phyloP scores from a whole-genome alignment of 2,888 invertebrate species.

The Erynnis tages region DNA sequence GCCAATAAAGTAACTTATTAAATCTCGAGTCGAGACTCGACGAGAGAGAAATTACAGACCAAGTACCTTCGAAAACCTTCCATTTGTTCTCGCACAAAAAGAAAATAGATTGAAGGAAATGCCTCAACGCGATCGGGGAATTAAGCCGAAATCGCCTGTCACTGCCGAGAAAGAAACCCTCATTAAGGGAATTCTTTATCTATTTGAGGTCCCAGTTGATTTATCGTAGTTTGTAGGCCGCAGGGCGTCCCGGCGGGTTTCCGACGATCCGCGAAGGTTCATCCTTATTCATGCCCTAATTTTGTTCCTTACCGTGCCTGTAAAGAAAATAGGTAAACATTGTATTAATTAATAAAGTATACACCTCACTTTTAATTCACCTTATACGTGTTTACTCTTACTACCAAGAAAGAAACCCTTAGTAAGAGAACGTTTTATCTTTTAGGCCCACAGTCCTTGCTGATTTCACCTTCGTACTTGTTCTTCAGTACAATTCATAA shows the following conservation, averaged over 20 bases:
- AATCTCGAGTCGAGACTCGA: no score
- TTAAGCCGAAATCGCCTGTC: constrained; percentile 14
- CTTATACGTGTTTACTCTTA: no score
- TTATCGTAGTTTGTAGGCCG: constrained; percentile 13
- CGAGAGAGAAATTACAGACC: background rate
- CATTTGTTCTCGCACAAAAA: background rate
- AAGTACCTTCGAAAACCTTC: background rate
- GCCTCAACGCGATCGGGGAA: background rate
- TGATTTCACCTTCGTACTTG: no score
- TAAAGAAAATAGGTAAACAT: no score
- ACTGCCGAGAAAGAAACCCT: constrained; percentile 14
- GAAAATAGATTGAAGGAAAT: constrained; percentile 2
- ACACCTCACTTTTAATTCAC: no score
- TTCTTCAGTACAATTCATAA: no score
- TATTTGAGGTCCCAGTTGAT: constrained; percentile 15
- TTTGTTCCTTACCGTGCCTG: no score
- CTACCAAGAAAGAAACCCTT: constrained; percentile 15
- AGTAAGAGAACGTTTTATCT: constrained; percentile 19
- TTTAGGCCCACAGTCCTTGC: no score
- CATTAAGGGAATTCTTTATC: constrained; percentile 21
- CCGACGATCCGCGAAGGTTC: no score
- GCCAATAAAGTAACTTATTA: background rate
- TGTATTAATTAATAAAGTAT: no score
- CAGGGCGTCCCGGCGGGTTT: constrained; percentile 4
- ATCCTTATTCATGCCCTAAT: no score